phyloP scores from a whole-genome alignment of 2,888 invertebrate genomes.

The Sisyra terminalis region DNA sequence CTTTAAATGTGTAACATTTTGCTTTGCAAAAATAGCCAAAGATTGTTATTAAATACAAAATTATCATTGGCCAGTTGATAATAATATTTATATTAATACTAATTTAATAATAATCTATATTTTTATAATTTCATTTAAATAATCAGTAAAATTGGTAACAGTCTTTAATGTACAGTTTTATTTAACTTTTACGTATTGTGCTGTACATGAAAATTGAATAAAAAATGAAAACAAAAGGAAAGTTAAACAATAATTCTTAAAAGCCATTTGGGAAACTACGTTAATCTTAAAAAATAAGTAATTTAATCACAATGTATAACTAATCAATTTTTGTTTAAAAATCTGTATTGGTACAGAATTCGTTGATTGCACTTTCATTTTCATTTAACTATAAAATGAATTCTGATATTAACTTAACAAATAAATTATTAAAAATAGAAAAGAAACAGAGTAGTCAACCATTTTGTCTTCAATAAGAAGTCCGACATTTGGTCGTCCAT shows the following conservation, averaged over 20 bases:
- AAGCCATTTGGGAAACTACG: constrained; percentile 11
- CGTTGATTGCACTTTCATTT: constrained; percentile 22
- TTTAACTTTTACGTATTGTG: constrained; percentile 13
- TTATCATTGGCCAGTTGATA: constrained; percentile 18
- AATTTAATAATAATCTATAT: constrained; percentile 3
- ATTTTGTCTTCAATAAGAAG: constrained; percentile 9
- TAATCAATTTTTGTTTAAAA: constrained; percentile 18
- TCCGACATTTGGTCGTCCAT: constrained; percentile 11
- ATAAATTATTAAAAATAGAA: constrained; percentile 4
- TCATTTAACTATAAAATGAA: constrained; percentile 4
- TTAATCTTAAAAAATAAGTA: constrained; percentile 15
- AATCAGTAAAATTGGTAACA: constrained; percentile 24
- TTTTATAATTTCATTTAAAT: constrained; percentile 9
- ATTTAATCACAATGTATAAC: constrained; percentile 18
- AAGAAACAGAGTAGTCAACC: constrained; percentile 4
- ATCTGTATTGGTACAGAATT: constrained; percentile 19
- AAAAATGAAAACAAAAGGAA: constrained; percentile 11
- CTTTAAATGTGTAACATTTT: constrained; percentile 21
- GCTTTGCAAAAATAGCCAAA: constrained; percentile 19
- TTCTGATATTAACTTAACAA: not conserved
- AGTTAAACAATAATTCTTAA: constrained; percentile 10
- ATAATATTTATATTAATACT: constrained; percentile 9
- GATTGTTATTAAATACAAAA: constrained; percentile 20
- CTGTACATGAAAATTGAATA: constrained; percentile 10
- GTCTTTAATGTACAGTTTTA: constrained; percentile 23